Base-by-base conservation (phyloP, 2,113 vertebrate species). In the Cebidichthys violaceus region DNA sequence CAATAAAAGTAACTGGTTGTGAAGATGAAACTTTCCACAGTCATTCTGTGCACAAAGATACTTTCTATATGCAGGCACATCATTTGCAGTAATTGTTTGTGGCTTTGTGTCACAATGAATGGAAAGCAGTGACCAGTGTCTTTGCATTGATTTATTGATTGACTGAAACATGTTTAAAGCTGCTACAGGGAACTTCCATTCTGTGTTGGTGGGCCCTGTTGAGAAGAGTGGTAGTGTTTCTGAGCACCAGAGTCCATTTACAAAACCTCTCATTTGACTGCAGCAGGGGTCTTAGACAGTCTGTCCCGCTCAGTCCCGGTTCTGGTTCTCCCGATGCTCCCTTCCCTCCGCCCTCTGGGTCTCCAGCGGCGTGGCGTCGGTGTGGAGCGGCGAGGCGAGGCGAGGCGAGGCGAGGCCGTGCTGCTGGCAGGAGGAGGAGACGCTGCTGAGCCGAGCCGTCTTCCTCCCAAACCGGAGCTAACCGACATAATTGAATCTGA, bases 51-150 rank as follows among this genome's bases (percentile, higher is more conserved):
- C 47, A 84, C 62, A 76, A 86, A 79, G 57, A 77, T 27, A 65
- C 33, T 27, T 66, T 45, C 55, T 35, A 70, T 37, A 81, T 57
- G 62, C 69, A 88, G 86, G 88, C 86, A 91, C 90, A 59, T 76
- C 22, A 67, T 77, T 70, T 82, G 66, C 61, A 59, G 37, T n/a
- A 85, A 60, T 39, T 67, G 31, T 55, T 50, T 85, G 22, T 61
- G 27, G 54, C 22, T 90, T 66, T 77, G 55, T 75, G 75, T 75
- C 20, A 64, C 4, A 64, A 67, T 73, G 2, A 70, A 72, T 62
- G n/a, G 75, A 83, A 76, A 67, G 0, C 27, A 39, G 15, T 27
- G 1, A 64, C 9, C 66, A 29, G 41, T 47, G 66, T 74, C 7
- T 57, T 68, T 81, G 74, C 70, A 87, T 70, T 82, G 62, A 73